A percentile compares a stretch with the other conserved stretches of the same genome.
Evolutionary conservation across 2,113 vertebrate species (phyloP).

Genomic region (Crotalus tigris): DNA sequence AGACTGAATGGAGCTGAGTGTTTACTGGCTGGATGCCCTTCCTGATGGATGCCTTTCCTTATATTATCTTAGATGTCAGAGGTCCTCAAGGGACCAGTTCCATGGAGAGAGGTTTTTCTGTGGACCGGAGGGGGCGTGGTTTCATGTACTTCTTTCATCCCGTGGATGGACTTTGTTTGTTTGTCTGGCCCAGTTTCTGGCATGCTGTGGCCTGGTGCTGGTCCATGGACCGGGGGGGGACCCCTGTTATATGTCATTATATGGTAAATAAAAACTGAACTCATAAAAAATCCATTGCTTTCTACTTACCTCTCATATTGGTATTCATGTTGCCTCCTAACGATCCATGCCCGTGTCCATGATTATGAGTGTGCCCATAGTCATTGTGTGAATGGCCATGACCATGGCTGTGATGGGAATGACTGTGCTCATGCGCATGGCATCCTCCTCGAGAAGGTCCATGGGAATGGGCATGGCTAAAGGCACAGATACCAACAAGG

Average conservation of each 20-base stretch:
- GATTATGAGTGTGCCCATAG: constrained; percentile 75
- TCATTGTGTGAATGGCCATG: constrained; percentile 75
- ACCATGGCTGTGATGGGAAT: constrained; percentile 79
- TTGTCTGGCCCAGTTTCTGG: too few relatives aligned
- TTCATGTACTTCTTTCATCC: too few relatives aligned
- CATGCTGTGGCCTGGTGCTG: too few relatives aligned
- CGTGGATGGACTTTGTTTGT: too few relatives aligned
- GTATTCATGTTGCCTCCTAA: constrained; percentile 89
- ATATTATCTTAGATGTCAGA: not conserved
- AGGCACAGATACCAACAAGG: constrained; percentile 97
- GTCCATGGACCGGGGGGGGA: too few relatives aligned
- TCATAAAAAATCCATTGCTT: accelerated
- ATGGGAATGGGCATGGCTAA: constrained; percentile 91
- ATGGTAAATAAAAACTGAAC: not conserved
- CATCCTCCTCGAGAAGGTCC: constrained; percentile 78
- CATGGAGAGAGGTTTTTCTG: too few relatives aligned
- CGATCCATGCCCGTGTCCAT: constrained; percentile 76
- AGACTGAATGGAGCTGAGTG: not conserved
- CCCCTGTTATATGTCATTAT: not conserved
- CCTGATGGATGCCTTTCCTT: not conserved
- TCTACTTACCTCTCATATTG: constrained; percentile 91
- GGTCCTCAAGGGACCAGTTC: too few relatives aligned
- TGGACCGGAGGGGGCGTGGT: too few relatives aligned
- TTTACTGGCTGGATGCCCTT: not conserved
- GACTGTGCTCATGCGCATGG: constrained; percentile 80